Percentiles rank a stretch among this genome's conserved stretches.
Conservation (phyloP, 2,888 invertebrate species). For the Celastrina argiolus region DNA sequence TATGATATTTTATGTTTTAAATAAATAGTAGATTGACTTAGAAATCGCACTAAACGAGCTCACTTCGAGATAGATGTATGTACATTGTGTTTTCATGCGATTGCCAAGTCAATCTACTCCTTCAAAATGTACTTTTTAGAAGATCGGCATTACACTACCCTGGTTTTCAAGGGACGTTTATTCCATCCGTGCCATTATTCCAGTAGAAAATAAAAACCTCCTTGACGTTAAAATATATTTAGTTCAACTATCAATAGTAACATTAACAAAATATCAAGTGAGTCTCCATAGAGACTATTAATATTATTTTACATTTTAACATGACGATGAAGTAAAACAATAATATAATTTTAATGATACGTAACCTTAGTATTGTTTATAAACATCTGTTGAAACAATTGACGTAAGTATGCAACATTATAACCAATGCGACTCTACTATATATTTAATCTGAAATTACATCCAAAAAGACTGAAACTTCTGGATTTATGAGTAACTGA, state of each 20-base stretch:
- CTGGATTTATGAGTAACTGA: not conserved
- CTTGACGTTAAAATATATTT: too few relatives aligned
- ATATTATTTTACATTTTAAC: not conserved
- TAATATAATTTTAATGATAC: not conserved
- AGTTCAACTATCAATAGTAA: not conserved
- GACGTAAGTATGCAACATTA: not conserved
- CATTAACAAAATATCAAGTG: not conserved
- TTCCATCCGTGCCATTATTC: too few relatives aligned
- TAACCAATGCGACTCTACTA: not conserved
- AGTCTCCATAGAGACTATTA: not conserved
- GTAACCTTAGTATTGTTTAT: conserved; percentile 1
- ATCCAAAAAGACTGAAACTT: not conserved
- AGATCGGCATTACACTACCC: too few relatives aligned
- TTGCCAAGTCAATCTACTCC: too few relatives aligned
- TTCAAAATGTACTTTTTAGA: too few relatives aligned
- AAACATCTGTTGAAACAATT: conserved; percentile 13
- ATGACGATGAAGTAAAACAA: not conserved
- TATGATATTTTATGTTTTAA: too few relatives aligned
- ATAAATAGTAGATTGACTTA: too few relatives aligned
- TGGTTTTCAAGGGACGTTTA: too few relatives aligned
- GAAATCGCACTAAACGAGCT: too few relatives aligned
- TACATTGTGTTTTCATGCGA: too few relatives aligned
- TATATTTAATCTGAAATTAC: not conserved
- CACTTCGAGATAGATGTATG: too few relatives aligned
- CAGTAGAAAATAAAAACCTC: too few relatives aligned